Evolutionary conservation across 2,797 vertebrate genomes (phyloP), one percentile per base, ranked within the genome.

Genomic region (Bradypus variegatus): DNA sequence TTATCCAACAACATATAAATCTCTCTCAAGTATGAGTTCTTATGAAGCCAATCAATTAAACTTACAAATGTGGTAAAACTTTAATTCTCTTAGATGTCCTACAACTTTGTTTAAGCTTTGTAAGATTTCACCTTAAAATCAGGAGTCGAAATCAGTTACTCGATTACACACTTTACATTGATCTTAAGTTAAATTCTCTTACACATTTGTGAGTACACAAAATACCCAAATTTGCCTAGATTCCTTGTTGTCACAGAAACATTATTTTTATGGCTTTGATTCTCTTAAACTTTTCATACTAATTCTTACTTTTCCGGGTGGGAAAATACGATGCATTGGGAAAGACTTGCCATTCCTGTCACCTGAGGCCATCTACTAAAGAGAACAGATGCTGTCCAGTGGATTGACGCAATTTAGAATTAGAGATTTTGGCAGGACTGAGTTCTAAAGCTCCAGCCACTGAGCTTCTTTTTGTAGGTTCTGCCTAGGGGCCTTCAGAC

Each of bases 1-100:
- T 73, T 87, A 90, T 48, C 64, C 78, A n/a, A 29, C 16, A 50
- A 70, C 76, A 45, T 69, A 77, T 86, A 48, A 50, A 13, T 88
- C 53, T 89, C 79, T n/a, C 91, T 91, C 41, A 55, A 55, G 9
- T 31, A 48, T n/a, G 76, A 62, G 84, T 84, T 83, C 81, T 87
- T 87, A 80, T 83, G 70, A 85, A 93, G 27, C 13, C 55, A 73
- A 79, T 45, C 29, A 93, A 84, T 79, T 69, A 62, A 31, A 69
- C 21, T 70, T 50, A 70, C 36, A 86, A 65, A 78, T 75, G 69
- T 45, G 7, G 29, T 11, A 58, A 81, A 41, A 41, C 70, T 92
- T 65, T 90, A 14, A 81, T 88, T 90, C n/a, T 90, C 45, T 90
- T 60, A 65, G 13, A 85, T 88, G 55, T 81, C 78, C 33, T 84